phyloP scores from a whole-genome alignment of 2,888 invertebrate species.

The Perizoma affinitatum region DNA sequence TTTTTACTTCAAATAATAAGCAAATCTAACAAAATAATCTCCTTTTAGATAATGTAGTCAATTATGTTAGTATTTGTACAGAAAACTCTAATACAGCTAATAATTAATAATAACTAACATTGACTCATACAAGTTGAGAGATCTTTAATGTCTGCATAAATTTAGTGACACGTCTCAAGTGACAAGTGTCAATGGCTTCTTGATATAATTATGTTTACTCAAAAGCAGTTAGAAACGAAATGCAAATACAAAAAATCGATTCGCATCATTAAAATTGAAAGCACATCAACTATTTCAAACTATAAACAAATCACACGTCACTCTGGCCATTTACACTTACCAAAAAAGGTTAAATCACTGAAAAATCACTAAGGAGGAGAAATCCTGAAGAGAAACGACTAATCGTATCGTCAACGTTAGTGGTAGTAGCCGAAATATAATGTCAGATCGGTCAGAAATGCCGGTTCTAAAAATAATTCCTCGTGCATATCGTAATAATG shows the following conservation, averaged over 20 bases:
- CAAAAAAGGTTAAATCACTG: conserved; percentile 31
- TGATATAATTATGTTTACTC: too few species aligned
- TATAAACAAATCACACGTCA: conserved; percentile 17
- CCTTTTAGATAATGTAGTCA: too few species aligned
- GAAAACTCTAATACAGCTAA: too few species aligned
- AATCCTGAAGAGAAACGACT: conserved; percentile 31
- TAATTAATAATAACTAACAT: too few species aligned
- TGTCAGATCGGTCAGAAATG: conserved; percentile 43
- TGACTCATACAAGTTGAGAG: too few species aligned
- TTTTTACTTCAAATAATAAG: too few species aligned
- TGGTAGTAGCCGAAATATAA: conserved; percentile 42
- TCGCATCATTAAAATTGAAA: conserved; percentile 5
- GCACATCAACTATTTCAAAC: neutral
- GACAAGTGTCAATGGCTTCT: too few species aligned
- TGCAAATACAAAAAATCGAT: conserved; percentile 1
- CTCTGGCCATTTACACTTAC: conserved; percentile 32
- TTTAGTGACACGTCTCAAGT: too few species aligned
- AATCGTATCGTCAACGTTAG: conserved; percentile 36
- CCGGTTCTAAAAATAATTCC: conserved; percentile 58
- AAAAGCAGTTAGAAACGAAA: too few species aligned
- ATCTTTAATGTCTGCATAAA: too few species aligned
- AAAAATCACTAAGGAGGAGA: conserved; percentile 32
- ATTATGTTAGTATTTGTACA: too few species aligned
- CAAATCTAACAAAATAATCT: too few species aligned
- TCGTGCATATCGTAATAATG: conserved; percentile 52